Conservation (phyloP, 30 jellyfish, hydroid and myxozoan species). For the Sanderia malayensis region DNA sequence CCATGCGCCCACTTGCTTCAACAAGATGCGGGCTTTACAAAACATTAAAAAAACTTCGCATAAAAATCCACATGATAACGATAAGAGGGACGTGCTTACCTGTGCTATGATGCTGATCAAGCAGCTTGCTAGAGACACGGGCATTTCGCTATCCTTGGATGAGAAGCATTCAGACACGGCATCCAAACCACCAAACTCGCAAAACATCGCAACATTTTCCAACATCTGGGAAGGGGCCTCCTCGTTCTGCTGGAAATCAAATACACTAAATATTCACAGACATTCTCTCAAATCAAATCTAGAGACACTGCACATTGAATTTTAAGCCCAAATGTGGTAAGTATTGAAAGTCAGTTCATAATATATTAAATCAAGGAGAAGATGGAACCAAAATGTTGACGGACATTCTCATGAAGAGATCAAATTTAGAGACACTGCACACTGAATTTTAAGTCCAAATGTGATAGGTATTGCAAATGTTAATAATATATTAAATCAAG, state of each 20-base stretch:
- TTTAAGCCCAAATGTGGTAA: neutral
- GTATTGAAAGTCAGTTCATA: neutral
- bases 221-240: constrained; percentile 86
- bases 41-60: too few relatives aligned
- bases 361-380: neutral
- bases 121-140: constrained; percentile 84
- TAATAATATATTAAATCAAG: neutral
- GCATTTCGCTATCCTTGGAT: constrained; percentile 51
- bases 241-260: constrained; percentile 88
- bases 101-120: constrained; percentile 93
- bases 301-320: neutral
- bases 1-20: too few relatives aligned
- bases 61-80: too few relatives aligned
- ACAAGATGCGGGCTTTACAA: too few relatives aligned
- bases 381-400: neutral
- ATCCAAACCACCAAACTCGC: constrained; percentile 88
- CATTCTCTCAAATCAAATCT: too few relatives aligned
- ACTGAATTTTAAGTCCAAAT: neutral
- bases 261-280: too few relatives aligned
- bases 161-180: constrained; percentile 71
- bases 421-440: neutral
- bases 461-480: neutral
- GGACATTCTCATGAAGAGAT: neutral
- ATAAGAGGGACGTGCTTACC: too few relatives aligned
- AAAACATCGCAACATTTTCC: constrained; percentile 85